Evolutionary conservation across 2,797 vertebrate genomes (phyloP).

Genomic region (Manis crassicaudata): DNA sequence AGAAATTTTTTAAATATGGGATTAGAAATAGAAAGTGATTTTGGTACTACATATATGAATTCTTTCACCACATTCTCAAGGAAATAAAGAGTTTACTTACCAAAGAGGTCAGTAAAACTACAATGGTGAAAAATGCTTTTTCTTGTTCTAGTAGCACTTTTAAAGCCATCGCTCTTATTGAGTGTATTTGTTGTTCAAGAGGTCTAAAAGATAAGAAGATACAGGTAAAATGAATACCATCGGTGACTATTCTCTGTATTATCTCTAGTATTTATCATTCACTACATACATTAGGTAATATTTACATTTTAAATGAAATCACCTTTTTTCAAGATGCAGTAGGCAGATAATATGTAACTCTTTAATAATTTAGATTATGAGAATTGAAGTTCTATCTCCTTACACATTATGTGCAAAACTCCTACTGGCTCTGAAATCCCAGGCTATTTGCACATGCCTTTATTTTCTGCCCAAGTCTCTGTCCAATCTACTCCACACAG

Average conservation of each 20-base stretch:
- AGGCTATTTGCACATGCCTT: not conserved
- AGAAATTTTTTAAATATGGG: not conserved
- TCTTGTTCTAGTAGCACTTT: conserved; percentile 64
- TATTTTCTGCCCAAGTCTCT: not conserved
- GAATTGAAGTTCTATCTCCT: not conserved
- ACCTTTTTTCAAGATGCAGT: not conserved
- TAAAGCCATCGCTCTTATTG: conserved; percentile 79
- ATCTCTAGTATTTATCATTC: not conserved
- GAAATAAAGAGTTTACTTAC: conserved; percentile 80
- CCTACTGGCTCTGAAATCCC: not conserved
- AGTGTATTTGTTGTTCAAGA: conserved; percentile 18
- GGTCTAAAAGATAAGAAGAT: conserved; percentile 15
- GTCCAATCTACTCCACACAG: not conserved
- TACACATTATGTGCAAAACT: not conserved
- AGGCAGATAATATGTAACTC: not conserved
- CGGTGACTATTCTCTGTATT: not conserved
- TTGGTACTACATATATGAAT: not conserved
- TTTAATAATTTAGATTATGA: not conserved
- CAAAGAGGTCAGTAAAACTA: conserved; percentile 81
- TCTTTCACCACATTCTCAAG: not conserved
- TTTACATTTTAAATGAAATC: not conserved
- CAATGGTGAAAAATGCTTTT: conserved; percentile 69
- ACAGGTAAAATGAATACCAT: not conserved
- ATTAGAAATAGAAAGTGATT: not conserved
- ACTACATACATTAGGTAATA: not conserved